Evolutionary conservation across 2,888 invertebrate species (phyloP).

Genomic region (Acanthoscelides obtectus): DNA sequence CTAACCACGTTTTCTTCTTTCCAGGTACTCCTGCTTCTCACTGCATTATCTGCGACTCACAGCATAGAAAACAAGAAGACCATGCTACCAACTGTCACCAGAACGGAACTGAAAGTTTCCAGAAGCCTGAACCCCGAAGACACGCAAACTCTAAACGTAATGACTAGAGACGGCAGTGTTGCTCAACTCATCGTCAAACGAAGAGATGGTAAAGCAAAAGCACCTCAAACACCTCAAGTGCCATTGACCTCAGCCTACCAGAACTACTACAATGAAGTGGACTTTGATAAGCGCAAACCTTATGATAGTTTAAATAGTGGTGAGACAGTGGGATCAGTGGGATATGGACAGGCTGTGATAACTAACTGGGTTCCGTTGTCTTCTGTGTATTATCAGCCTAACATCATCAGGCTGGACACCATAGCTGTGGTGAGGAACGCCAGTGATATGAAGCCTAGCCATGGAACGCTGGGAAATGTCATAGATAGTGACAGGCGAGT

Average conservation of each 20-base stretch:
- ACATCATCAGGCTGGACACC: slow-evolving; percentile 36
- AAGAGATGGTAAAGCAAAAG: slow-evolving; percentile 52
- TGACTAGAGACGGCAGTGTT: slow-evolving; percentile 69
- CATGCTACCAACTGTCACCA: slow-evolving; percentile 54
- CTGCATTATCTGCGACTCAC: neutral
- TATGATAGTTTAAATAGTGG: slow-evolving; percentile 11
- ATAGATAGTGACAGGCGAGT: slow-evolving; percentile 41
- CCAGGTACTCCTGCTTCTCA: neutral
- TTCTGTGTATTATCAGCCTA: slow-evolving; percentile 37
- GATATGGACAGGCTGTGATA: slow-evolving; percentile 29
- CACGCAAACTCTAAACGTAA: slow-evolving; percentile 71
- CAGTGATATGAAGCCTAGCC: slow-evolving; percentile 27
- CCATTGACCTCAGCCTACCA: slow-evolving; percentile 24
- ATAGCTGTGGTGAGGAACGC: slow-evolving; percentile 38
- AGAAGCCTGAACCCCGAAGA: slow-evolving; percentile 72
- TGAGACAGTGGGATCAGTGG: slow-evolving; percentile 5
- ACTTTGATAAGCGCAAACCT: neutral
- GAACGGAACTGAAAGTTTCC: slow-evolving; percentile 73
- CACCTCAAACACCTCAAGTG: slow-evolving; percentile 3
- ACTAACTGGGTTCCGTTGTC: slow-evolving; percentile 46
- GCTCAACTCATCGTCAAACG: slow-evolving; percentile 75
- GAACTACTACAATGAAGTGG: slow-evolving; percentile 37
- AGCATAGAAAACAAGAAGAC: slow-evolving; percentile 17
- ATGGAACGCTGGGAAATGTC: slow-evolving; percentile 34
- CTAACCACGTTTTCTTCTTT: too few species aligned